phyloP scores from a whole-genome alignment of 2,113 vertebrate genomes.

The Ascaphus truei region DNA sequence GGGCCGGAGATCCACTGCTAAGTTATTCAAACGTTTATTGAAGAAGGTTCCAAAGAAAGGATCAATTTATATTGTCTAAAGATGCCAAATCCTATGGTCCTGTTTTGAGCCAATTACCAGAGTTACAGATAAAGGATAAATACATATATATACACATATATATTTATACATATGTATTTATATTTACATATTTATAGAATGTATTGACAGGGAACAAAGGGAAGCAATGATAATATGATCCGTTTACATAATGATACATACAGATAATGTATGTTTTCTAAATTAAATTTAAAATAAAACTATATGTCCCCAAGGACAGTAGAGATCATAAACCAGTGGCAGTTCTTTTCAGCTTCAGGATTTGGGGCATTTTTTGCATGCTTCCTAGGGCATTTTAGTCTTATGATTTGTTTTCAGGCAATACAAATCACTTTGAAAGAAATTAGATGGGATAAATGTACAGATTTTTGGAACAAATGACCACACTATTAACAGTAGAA shows the following conservation, averaged over 20 bases:
- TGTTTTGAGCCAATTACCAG: neutral
- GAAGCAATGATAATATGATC: neutral
- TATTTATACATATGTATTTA: no score
- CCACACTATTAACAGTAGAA: neutral
- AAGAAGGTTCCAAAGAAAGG: slow-evolving; percentile 5
- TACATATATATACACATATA: neutral
- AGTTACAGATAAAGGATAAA: neutral
- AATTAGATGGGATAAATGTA: neutral
- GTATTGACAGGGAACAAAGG: neutral
- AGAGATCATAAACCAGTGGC: neutral
- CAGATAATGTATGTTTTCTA: neutral
- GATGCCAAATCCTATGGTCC: neutral
- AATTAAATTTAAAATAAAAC: neutral
- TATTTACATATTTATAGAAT: no score
- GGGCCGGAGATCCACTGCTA: neutral
- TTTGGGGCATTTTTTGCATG: no score
- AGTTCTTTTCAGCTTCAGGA: neutral
- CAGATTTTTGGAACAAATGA: neutral
- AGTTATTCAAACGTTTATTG: slow-evolving; percentile 16
- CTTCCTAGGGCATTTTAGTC: no score
- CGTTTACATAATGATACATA: neutral
- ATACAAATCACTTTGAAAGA: neutral
- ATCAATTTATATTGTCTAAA: neutral
- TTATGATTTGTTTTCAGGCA: neutral
- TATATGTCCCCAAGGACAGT: neutral